Conservation (phyloP, 1,140 invertebrate genomes). For the Sitodiplosis mosellana region DNA sequence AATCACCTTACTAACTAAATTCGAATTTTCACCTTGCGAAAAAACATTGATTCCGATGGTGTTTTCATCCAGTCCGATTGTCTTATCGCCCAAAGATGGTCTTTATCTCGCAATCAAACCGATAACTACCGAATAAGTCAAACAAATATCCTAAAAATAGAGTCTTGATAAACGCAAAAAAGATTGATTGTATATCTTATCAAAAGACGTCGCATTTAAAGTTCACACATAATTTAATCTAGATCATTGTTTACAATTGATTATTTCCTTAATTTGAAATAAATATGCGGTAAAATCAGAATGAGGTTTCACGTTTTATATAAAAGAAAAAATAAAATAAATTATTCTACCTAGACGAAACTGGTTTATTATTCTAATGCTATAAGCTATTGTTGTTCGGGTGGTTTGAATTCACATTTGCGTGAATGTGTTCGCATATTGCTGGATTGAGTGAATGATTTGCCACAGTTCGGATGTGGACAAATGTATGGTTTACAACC, state of each 20-base stretch:
- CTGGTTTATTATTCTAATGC: no score
- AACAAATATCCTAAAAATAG: no score
- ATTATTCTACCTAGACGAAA: no score
- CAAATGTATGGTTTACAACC: slow-evolving; percentile 59
- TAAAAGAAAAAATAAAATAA: no score
- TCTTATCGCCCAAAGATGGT: slow-evolving; percentile 24
- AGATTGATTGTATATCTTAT: no score
- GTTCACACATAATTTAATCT: no score
- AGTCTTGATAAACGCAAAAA: no score
- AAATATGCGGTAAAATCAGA: no score
- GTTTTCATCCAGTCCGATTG: slow-evolving; percentile 25
- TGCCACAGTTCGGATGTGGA: slow-evolving; percentile 45
- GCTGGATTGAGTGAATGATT: slow-evolving; percentile 56
- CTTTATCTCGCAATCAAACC: slow-evolving; percentile 16
- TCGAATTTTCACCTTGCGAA: slow-evolving; percentile 16
- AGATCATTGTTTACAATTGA: no score
- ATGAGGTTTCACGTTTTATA: no score
- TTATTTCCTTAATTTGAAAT: no score
- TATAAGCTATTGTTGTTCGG: slow-evolving; percentile 10
- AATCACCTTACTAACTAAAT: slow-evolving; percentile 12
- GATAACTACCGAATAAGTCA: background rate
- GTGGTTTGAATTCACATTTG: slow-evolving; percentile 34
- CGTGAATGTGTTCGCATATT: slow-evolving; percentile 63
- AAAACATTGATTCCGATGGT: slow-evolving; percentile 25
- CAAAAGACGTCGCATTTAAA: no score